phyloP scores from a whole-genome alignment of 2,888 invertebrate genomes.

The Rapana venosa region DNA sequence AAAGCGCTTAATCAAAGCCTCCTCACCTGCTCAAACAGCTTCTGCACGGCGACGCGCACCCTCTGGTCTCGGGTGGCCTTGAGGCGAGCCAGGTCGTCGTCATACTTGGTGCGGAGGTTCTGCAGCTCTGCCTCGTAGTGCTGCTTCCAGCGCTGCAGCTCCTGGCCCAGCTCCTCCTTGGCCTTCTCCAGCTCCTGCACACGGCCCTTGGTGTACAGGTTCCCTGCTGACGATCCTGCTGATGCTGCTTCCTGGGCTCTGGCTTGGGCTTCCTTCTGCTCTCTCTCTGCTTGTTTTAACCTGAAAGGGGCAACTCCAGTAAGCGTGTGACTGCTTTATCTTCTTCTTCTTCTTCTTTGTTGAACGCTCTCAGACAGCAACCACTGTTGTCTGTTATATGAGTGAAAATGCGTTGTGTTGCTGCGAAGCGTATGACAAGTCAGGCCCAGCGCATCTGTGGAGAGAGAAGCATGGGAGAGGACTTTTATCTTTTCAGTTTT shows the following conservation, averaged over 20 bases:
- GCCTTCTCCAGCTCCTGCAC: conserved; percentile 20
- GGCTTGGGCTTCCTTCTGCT: neutral
- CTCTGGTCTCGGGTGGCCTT: conserved; percentile 27
- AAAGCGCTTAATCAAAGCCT: no score
- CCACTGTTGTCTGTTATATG: no score
- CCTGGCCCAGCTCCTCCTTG: conserved; percentile 2
- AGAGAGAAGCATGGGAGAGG: no score
- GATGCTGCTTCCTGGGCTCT: neutral
- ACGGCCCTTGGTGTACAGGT: conserved; percentile 8
- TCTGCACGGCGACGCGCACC: neutral
- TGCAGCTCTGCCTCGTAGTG: conserved; percentile 32
- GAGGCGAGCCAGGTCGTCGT: conserved; percentile 8
- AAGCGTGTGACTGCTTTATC: no score
- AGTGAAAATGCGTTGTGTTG: no score
- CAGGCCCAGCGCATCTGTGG: no score
- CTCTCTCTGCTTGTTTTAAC: neutral
- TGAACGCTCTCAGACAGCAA: no score
- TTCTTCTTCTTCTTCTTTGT: no score
- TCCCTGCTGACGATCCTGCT: neutral
- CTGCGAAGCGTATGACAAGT: no score
- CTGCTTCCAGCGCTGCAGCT: neutral
- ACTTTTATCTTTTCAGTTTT: no score
- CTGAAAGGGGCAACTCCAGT: neutral
- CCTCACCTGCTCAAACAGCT: conserved; percentile 22
- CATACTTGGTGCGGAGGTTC: neutral